These are phyloP conservation scores for Mycalesis mineus DNA, from an alignment of 2,888 invertebrate species.

Conservation along the genomic window DNA sequence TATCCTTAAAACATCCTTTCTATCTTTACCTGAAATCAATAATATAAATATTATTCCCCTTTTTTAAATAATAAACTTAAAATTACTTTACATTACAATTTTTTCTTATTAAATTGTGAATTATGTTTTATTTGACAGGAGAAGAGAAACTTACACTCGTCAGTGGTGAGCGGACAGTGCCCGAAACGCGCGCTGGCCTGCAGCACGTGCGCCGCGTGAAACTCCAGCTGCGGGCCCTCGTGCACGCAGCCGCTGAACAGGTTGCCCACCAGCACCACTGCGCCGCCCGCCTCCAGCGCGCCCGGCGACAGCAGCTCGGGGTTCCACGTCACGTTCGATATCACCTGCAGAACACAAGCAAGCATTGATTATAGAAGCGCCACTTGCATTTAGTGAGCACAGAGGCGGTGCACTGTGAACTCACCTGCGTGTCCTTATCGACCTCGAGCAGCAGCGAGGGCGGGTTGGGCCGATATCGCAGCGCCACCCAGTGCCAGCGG, in stretches of 20 bases:
- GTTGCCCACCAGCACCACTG: constrained; percentile 87
- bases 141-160: constrained; percentile 76
- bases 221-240: constrained; percentile 91
- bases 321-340: constrained; percentile 89
- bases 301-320: constrained; percentile 85
- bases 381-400: too few species aligned
- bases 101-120: too few species aligned
- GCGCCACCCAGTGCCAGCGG: constrained; percentile 87
- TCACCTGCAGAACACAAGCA: constrained; percentile 72
- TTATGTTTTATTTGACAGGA: too few species aligned
- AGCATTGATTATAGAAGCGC: background rate
- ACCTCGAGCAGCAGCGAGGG: constrained; percentile 64
- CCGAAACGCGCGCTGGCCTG: constrained; percentile 85
- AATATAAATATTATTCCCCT: too few species aligned
- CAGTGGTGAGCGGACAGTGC: constrained; percentile 84
- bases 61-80: too few species aligned
- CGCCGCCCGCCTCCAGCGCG: constrained; percentile 83
- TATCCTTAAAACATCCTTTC: constrained; percentile 74
- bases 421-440: constrained; percentile 56
- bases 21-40: constrained; percentile 61
- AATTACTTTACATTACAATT: too few species aligned
- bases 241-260: constrained; percentile 90
- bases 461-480: constrained; percentile 76
- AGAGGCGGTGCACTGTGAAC: background rate
- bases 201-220: constrained; percentile 81